Evolutionary conservation across 2,113 vertebrate species (phyloP).

Genomic region (Nettapus auritus): DNA sequence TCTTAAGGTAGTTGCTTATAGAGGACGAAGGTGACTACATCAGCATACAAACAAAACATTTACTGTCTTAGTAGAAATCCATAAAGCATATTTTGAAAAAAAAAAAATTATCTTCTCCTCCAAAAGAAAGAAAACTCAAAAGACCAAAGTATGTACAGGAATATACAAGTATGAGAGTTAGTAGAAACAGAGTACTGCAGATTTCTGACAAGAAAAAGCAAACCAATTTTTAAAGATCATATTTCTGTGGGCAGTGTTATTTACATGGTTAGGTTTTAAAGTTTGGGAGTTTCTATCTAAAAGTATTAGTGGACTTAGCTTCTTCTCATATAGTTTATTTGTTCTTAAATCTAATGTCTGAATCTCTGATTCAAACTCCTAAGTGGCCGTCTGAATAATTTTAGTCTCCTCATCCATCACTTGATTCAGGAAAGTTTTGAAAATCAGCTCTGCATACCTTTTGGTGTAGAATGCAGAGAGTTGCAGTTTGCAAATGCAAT

Average conservation of each 20-base stretch:
- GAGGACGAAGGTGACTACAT: neutral
- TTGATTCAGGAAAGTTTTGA: neutral
- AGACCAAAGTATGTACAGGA: neutral
- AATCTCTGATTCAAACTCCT: neutral
- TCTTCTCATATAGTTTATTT: neutral
- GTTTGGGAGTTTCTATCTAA: neutral
- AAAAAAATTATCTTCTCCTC: neutral
- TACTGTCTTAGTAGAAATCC: neutral
- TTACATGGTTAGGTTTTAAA: no score
- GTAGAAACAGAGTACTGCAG: neutral
- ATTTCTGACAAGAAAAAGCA: neutral
- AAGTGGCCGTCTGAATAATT: neutral
- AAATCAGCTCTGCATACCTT: neutral
- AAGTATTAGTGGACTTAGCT: neutral
- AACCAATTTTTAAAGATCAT: neutral
- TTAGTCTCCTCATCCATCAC: neutral
- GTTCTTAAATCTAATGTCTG: neutral
- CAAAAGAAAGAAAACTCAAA: neutral
- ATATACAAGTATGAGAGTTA: neutral
- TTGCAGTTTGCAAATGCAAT: neutral
- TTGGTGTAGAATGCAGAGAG: neutral
- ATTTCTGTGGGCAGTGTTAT: neutral
- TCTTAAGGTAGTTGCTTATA: neutral
- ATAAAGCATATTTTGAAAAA: neutral
- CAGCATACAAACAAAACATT: neutral